These are phyloP conservation scores for Porites australiensis DNA, from an alignment of 64 coral and sea anemone species.

Conservation along the genomic window DNA sequence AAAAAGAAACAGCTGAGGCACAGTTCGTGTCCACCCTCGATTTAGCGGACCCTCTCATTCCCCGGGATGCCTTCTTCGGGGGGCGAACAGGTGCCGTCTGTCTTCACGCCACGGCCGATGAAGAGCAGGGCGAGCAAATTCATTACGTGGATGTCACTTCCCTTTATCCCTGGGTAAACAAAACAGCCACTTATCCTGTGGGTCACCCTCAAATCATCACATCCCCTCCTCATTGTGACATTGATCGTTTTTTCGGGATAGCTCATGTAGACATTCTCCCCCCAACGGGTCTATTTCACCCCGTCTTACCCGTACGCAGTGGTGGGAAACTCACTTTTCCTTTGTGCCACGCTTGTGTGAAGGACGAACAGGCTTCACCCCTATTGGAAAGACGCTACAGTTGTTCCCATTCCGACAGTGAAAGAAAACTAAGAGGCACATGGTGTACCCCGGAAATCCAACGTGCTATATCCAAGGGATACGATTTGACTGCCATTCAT, in stretches of 20 bases:
- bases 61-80: conserved; percentile 54
- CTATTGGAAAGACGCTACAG: background rate
- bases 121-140: conserved; percentile 1
- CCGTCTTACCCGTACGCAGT: no score
- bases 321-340: conserved; percentile 21
- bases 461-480: conserved; percentile 39
- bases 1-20: background rate
- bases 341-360: conserved; percentile 3
- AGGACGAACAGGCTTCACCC: background rate
- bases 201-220: conserved; percentile 39
- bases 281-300: background rate
- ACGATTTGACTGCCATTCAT: conserved; percentile 11
- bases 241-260: conserved; percentile 25
- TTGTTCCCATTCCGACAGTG: background rate
- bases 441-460: conserved; percentile 31
- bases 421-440: conserved; percentile 1
- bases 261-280: conserved; percentile 31
- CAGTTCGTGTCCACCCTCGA: background rate
- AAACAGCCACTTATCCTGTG: background rate
- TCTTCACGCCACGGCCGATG: background rate
- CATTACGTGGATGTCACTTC: conserved; percentile 20
- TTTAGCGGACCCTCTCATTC: background rate
- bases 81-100: conserved; percentile 13
- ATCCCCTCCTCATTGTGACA: background rate
- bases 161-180: conserved; percentile 49